Evolutionary conservation across 1,140 invertebrate genomes (phyloP).

Genomic region (Papilio glaucus): DNA sequence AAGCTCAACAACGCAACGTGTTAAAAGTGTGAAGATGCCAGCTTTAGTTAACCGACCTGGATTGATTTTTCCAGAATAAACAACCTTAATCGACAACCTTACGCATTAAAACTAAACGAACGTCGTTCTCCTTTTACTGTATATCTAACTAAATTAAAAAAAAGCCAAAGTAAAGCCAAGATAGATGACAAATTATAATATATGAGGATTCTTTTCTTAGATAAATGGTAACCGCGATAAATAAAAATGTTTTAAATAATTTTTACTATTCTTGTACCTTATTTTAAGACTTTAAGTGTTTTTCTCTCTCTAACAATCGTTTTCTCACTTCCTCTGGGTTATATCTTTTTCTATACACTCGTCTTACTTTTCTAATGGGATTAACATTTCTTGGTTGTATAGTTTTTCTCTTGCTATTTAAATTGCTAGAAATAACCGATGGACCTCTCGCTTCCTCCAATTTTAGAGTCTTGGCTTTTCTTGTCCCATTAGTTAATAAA

Average conservation of each 20-base stretch:
- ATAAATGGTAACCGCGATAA: slow-evolving; percentile 21
- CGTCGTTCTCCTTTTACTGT: not conserved
- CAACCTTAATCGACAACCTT: not conserved
- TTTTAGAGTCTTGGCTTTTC: slow-evolving; percentile 64
- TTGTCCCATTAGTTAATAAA: slow-evolving; percentile 56
- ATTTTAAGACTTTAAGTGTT: slow-evolving; percentile 51
- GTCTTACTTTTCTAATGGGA: slow-evolving; percentile 70
- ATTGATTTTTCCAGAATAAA: not conserved
- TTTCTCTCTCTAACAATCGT: slow-evolving; percentile 74
- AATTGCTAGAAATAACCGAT: slow-evolving; percentile 52
- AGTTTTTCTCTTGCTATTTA: slow-evolving; percentile 64
- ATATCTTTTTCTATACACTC: slow-evolving; percentile 74
- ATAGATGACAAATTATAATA: not conserved
- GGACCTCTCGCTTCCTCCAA: slow-evolving; percentile 60
- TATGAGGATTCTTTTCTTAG: no score
- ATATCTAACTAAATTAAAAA: not conserved
- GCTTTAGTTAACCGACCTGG: no score
- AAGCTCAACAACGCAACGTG: no score
- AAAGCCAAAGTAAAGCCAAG: not conserved
- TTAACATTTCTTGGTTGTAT: slow-evolving; percentile 70
- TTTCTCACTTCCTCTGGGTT: slow-evolving; percentile 78
- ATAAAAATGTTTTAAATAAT: not conserved
- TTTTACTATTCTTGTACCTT: not conserved
- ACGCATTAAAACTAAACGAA: not conserved
- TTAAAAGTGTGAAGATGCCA: no score